These are phyloP conservation scores for Copidosoma floridanum DNA, from an alignment of 1,140 invertebrate genomes.

Conservation along the genomic window DNA sequence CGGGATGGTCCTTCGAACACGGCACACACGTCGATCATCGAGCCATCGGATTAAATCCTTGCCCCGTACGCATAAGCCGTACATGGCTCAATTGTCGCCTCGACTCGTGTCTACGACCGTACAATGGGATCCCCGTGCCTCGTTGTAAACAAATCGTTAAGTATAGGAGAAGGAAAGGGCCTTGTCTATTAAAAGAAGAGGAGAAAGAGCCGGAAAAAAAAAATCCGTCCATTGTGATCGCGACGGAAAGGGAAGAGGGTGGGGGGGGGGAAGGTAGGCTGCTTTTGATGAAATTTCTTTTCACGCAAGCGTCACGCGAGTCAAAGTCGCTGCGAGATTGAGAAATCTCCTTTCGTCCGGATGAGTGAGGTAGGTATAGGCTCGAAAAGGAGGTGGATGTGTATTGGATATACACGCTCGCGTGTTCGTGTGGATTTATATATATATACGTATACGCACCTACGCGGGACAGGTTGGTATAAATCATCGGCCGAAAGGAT, in stretches of 20 bases:
- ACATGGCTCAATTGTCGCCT: slow-evolving; percentile 1
- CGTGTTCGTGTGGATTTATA: too few species aligned
- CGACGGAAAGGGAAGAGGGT: neutral
- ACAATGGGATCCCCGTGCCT: slow-evolving; percentile 7
- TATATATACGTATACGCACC: neutral
- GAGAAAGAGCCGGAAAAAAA: too few species aligned
- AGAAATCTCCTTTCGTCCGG: slow-evolving; percentile 12
- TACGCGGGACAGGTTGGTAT: neutral
- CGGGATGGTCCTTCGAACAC: too few species aligned
- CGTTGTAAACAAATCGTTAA: slow-evolving; percentile 28
- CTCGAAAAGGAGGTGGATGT: too few species aligned
- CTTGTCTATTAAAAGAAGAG: neutral
- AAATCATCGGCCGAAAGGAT: neutral
- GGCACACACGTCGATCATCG: slow-evolving; percentile 18
- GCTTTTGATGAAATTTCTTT: slow-evolving; percentile 11
- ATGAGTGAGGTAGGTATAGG: too few species aligned
- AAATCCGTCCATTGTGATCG: slow-evolving; percentile 4
- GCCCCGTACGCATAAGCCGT: too few species aligned
- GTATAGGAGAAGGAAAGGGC: slow-evolving; percentile 19
- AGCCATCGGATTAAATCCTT: slow-evolving; percentile 23
- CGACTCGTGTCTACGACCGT: too few species aligned
- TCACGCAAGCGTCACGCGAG: slow-evolving; percentile 5
- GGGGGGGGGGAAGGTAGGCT: neutral
- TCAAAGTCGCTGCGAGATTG: slow-evolving; percentile 19
- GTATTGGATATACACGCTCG: too few species aligned